Base-by-base conservation (phyloP, 92 coral and sea anemone genomes). In the Umimayanthus chanpuru region DNA sequence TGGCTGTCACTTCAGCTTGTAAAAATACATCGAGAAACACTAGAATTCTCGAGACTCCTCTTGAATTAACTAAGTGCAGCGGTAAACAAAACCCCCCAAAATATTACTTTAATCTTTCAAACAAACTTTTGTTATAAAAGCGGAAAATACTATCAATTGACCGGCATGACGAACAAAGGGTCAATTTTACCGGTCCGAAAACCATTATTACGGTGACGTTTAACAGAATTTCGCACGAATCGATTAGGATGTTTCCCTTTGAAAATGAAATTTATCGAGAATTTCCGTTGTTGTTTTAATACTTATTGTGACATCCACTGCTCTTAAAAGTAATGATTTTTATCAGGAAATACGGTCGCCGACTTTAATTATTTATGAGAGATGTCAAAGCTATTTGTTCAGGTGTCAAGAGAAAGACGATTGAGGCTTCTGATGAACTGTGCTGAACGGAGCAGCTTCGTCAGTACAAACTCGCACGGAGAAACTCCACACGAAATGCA, bases 321-420 rank as follows among this genome's bases (percentile, higher is more conserved):
- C 67, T 61, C 67, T 58, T 36, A 50, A 81, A 32, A 81, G 49
- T 81, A 36, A 44, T 43, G 72, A 81, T 61, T 23, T 3, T 21
- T 81, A 36, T 61, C 44, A 81, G 85, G 85, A 81, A 81, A 38
- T 28, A 81, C 28, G 47, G 16, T 56, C 49, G 85, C 85, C 73
- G 44, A 29, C 71, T 20, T 58, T 80, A 9, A 53, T 49, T 78
- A 44, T 79, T 79, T 26, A 47, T 26, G 38, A 61, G 66, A 61
- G 28, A 81, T 61, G 85, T 56, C 73, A 25, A 28, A 79, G 11
- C 14, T 81, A 23, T 58, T 58, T 81, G 71, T 25, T 56, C 72
- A 61, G 85, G 85, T 81, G 85, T 29, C 26, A 65, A 14, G 41
- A 61, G 73, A 32, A 20, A 58, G 4, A 3, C 1, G 49, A n/a